Percentiles rank a stretch among this genome's conserved stretches.
phyloP scores from a whole-genome alignment of 2,888 invertebrate species.

The Cryptus viduatorius region DNA sequence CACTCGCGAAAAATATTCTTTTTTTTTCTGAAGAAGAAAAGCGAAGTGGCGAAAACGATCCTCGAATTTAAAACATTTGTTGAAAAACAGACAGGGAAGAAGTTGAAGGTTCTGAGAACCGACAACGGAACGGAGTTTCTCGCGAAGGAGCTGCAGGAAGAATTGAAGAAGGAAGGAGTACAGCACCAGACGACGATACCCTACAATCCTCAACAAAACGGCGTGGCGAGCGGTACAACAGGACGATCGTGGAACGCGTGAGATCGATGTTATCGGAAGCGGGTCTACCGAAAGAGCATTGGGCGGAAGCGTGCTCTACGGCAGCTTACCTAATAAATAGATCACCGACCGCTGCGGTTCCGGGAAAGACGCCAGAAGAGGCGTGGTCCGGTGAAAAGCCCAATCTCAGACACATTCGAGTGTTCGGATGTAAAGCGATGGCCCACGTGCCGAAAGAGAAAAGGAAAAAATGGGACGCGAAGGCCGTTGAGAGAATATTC shows the following conservation, averaged over 20 bases:
- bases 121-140: slow-evolving; percentile 27
- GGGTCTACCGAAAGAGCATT: slow-evolving; percentile 22
- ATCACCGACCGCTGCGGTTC: slow-evolving; percentile 15
- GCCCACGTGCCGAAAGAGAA: slow-evolving; percentile 45
- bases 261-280: slow-evolving; percentile 24
- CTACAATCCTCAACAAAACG: slow-evolving; percentile 34
- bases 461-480: slow-evolving; percentile 47
- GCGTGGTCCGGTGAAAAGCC: slow-evolving; percentile 49
- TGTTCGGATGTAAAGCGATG: slow-evolving; percentile 50
- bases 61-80: background rate
- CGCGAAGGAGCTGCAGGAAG: slow-evolving; percentile 1
- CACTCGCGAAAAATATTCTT: slow-evolving; percentile 4
- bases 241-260: slow-evolving; percentile 45
- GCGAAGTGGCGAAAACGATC: background rate
- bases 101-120: slow-evolving; percentile 4
- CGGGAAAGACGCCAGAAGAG: slow-evolving; percentile 23
- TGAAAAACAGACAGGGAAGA: slow-evolving; percentile 20
- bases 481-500: slow-evolving; percentile 36
- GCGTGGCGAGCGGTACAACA: slow-evolving; percentile 42
- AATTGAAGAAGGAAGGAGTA: background rate
- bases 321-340: slow-evolving; percentile 51
- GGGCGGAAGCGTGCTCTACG: slow-evolving; percentile 41
- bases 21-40: slow-evolving; percentile 25
- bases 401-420: slow-evolving; percentile 9
- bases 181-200: slow-evolving; percentile 6